Evolutionary conservation across 2,797 vertebrate genomes (phyloP), one percentile per base, ranked within the genome.

Genomic region (Macroramphosus scolopax): DNA sequence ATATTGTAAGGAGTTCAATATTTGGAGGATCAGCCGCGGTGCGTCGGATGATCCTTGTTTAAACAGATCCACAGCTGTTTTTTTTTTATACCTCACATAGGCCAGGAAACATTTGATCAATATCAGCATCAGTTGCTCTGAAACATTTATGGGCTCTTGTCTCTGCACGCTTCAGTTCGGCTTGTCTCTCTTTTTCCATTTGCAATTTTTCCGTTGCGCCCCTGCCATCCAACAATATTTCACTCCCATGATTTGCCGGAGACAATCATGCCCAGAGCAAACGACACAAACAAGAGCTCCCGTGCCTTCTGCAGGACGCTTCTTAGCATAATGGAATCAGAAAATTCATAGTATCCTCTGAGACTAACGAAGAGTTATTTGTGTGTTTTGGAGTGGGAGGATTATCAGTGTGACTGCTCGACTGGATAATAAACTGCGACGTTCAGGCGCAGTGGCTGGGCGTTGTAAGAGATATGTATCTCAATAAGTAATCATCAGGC

Each of bases 391-490:
- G 59, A 45, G 39, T 53, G 63, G 65, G 53, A 69, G 44, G 59
- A 40, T 14, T 70, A 42, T 63, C 62, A 62, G 24, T 20, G 51
- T 59, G 68, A 79, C 64, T 64, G 44, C 51, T 58, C 45, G 42
- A 63, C 32, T 32, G 62, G 59, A 57, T 72, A 77, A 87, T 82
- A 78, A 83, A 84, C 78, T 70, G 68, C 82, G 81, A 74, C 78
- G 82, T 80, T 82, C 67, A 70, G 48, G 78, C 65, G 15, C 72
- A 53, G 73, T 51, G n/a, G 59, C 61, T 51, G 54, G 65, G 62
- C 42, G 60, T 67, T 52, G 13, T 45, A 58, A 66, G 54, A 75
- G 63, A 85, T 54, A 86, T 57, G 60, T 77, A 80, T 86, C 83
- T 80, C 79, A 79, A 53, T 49, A 55, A 77, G 63, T 71, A 62